Evolutionary conservation across 2,113 vertebrate genomes (phyloP).

Genomic region (Girardinichthys multiradiatus): DNA sequence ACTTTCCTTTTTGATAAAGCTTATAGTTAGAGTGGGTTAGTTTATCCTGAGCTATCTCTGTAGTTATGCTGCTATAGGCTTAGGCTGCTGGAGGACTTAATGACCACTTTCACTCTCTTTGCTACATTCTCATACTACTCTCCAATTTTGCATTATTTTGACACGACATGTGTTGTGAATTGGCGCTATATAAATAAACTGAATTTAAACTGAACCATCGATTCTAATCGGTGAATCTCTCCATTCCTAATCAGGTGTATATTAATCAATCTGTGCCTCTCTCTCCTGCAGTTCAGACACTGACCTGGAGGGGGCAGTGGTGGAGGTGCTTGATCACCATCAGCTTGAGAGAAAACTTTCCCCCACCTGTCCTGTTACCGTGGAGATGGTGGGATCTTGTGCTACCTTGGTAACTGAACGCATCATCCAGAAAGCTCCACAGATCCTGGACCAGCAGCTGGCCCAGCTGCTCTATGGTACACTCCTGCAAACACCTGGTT

Average conservation of each 20-base stretch:
- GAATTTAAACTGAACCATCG: too few relatives aligned
- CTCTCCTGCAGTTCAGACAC: conserved; percentile 79
- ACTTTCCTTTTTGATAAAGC: too few relatives aligned
- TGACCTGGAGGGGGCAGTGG: conserved; percentile 84
- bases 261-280: background rate
- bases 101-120: too few relatives aligned
- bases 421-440: conserved; percentile 83
- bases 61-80: too few relatives aligned
- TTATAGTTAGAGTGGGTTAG: too few relatives aligned
- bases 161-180: too few relatives aligned
- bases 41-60: too few relatives aligned
- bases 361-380: conserved; percentile 76
- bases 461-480: conserved; percentile 88
- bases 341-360: conserved; percentile 76
- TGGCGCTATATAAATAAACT: too few relatives aligned
- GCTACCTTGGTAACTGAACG: conserved; percentile 88
- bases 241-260: background rate
- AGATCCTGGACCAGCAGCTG: conserved; percentile 82
- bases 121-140: too few relatives aligned
- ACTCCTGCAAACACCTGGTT: background rate
- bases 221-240: too few relatives aligned
- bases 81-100: too few relatives aligned
- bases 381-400: conserved; percentile 90
- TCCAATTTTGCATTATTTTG: too few relatives aligned
- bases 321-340: conserved; percentile 90